Conservation (phyloP, 2,797 vertebrate genomes). For the Aulostomus chinensis region DNA sequence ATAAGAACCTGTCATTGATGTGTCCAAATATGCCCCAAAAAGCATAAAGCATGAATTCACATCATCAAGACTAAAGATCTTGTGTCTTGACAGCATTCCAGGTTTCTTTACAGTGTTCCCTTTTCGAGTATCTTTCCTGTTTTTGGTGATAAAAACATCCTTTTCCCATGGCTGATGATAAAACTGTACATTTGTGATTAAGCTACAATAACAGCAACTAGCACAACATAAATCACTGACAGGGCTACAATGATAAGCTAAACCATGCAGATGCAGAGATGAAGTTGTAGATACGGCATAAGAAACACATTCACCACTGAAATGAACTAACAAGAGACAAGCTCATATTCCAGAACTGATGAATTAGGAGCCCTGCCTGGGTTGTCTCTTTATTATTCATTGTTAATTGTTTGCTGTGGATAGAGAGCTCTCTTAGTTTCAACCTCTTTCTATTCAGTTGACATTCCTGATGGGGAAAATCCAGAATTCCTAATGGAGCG, state of each 20-base stretch:
- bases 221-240: slow-evolving; percentile 10
- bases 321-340: slow-evolving; percentile 25
- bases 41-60: not conserved
- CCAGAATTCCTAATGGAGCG: slow-evolving; percentile 78
- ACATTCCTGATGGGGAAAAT: slow-evolving; percentile 78
- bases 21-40: too few relatives aligned
- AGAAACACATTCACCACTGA: slow-evolving; percentile 17
- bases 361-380: slow-evolving; percentile 40
- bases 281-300: slow-evolving; percentile 15
- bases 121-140: not conserved
- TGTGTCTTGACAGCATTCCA: not conserved
- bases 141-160: not conserved
- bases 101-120: not conserved
- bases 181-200: slow-evolving; percentile 4
- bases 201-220: not conserved
- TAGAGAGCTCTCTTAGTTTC: slow-evolving; percentile 69
- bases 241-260: slow-evolving; percentile 14
- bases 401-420: slow-evolving; percentile 75
- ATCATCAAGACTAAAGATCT: not conserved
- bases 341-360: slow-evolving; percentile 38
- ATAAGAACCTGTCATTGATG: too few relatives aligned
- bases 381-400: slow-evolving; percentile 66
- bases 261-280: slow-evolving; percentile 26
- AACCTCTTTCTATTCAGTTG: slow-evolving; percentile 65
- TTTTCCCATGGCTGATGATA: slow-evolving; percentile 15